These are phyloP conservation scores for Acholoe squamosa DNA, from an alignment of 2,888 invertebrate genomes.

Conservation along the genomic window DNA sequence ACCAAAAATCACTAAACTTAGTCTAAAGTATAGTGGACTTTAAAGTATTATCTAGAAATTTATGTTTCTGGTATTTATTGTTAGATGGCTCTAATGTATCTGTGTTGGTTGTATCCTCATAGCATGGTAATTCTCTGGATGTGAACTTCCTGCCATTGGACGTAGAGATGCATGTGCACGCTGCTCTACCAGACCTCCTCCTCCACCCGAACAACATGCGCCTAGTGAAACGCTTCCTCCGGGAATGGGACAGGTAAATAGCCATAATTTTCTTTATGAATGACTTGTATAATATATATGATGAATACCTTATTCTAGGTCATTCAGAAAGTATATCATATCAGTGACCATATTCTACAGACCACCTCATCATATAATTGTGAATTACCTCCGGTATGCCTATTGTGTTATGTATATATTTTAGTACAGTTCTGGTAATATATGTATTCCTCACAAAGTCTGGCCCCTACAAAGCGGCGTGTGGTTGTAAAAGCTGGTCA, in stretches of 20 bases:
- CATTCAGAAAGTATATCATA: no score
- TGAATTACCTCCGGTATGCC: no score
- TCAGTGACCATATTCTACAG: no score
- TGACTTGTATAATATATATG: not conserved
- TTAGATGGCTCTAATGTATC: no score
- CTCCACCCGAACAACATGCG: constrained; percentile 75
- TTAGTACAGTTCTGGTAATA: no score
- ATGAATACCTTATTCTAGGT: no score
- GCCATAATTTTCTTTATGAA: not conserved
- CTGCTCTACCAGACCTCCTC: constrained; percentile 76
- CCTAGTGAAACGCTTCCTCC: constrained; percentile 76
- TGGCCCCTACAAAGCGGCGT: constrained; percentile 77
- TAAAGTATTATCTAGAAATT: no score
- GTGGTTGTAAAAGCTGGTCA: constrained; percentile 74
- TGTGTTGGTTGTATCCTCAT: constrained; percentile 45
- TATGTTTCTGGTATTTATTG: no score
- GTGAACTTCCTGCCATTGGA: constrained; percentile 79
- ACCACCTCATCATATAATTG: no score
- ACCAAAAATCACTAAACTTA: no score
- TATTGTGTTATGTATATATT: no score
- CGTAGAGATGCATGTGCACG: constrained; percentile 76
- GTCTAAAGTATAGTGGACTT: no score
- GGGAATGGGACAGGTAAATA: constrained; percentile 80
- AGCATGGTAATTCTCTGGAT: constrained; percentile 74
- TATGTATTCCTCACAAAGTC: constrained; percentile 68